phyloP scores from a whole-genome alignment of 2,797 vertebrate genomes.

The Zalophus californianus region DNA sequence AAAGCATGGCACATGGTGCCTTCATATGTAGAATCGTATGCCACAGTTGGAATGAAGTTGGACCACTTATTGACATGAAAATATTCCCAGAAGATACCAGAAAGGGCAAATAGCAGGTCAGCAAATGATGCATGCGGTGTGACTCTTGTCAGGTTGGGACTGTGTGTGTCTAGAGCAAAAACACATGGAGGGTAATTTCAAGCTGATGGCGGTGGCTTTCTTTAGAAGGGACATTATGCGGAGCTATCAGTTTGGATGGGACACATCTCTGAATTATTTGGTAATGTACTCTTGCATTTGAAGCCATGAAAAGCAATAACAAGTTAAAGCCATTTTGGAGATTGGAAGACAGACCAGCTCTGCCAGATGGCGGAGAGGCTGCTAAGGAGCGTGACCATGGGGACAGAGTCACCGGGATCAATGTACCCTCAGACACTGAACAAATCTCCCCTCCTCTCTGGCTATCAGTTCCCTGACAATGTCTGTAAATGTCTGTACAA shows the following conservation, averaged over 20 bases:
- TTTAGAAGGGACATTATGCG: background rate
- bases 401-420: accelerated
- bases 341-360: background rate
- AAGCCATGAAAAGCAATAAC: background rate
- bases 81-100: background rate
- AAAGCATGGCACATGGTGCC: background rate
- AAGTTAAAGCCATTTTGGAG: background rate
- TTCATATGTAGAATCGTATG: background rate
- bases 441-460: background rate
- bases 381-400: background rate
- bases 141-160: background rate
- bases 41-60: background rate
- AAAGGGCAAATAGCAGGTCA: background rate
- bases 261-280: background rate
- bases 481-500: background rate
- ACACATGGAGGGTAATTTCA: background rate
- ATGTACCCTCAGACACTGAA: background rate
- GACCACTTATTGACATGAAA: background rate
- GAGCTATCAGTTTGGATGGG: background rate
- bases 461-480: background rate
- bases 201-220: background rate
- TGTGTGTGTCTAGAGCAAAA: background rate
- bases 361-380: background rate
- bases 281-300: background rate
- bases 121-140: background rate